These are phyloP conservation scores for Antennarius maculatus DNA, from an alignment of 2,797 vertebrate species.

Conservation along the genomic window DNA sequence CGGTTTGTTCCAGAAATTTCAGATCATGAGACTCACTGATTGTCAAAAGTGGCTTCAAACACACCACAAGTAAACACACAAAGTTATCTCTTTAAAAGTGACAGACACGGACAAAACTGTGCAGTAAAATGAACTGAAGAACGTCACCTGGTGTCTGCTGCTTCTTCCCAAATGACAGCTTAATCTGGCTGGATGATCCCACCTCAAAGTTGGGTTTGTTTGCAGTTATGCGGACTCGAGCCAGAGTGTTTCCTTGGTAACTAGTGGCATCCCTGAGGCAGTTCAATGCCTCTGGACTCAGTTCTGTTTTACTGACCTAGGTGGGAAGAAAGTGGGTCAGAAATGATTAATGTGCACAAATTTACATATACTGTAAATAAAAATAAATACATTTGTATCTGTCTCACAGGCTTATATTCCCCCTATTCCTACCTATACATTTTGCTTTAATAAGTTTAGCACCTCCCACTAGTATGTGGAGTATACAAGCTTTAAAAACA, in stretches of 20 bases:
- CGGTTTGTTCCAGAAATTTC: too few species aligned
- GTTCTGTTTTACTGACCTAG: constrained; percentile 79
- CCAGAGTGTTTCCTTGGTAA: constrained; percentile 77
- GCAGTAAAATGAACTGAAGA: not conserved
- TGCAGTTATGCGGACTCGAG: constrained; percentile 81
- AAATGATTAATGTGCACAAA: not conserved
- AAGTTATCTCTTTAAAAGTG: not conserved
- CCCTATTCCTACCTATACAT: not conserved
- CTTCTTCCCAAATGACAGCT: constrained; percentile 85
- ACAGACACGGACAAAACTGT: not conserved
- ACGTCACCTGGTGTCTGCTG: constrained; percentile 74
- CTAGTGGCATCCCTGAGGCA: constrained; percentile 70
- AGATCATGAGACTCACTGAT: not conserved
- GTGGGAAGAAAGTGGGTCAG: not conserved
- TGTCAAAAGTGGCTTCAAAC: not conserved
- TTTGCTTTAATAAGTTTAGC: not conserved
- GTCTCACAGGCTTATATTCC: not conserved
- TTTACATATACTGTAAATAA: not conserved
- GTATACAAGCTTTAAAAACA: too few species aligned
- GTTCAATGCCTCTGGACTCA: constrained; percentile 75
- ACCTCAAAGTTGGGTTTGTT: constrained; percentile 93
- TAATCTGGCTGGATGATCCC: constrained; percentile 92
- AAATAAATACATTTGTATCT: not conserved
- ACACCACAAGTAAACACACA: not conserved
- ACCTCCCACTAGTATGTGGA: not conserved